These are phyloP conservation scores for Melikaiella ostensackeni DNA, from an alignment of 2,888 invertebrate species.

Conservation along the genomic window DNA sequence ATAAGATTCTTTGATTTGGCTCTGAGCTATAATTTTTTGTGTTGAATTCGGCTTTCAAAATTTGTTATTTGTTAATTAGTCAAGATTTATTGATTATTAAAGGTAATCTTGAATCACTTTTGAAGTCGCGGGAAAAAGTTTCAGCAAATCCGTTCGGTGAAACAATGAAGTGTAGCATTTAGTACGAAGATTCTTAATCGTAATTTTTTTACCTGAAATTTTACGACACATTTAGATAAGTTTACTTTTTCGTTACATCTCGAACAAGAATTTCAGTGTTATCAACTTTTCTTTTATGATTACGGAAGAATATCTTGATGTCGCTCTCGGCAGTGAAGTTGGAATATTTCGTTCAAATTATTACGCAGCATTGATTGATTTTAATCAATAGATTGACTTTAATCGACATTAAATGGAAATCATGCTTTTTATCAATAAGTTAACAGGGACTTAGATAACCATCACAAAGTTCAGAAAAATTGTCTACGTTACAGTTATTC, in stretches of 20 bases:
- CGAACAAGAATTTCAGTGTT: not conserved
- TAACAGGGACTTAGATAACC: not conserved
- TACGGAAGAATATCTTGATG: slow-evolving; percentile 1
- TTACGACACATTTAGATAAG: not conserved
- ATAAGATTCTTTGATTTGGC: not conserved
- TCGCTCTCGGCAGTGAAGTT: not conserved
- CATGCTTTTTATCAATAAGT: not conserved
- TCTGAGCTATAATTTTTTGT: not conserved
- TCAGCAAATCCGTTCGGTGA: not conserved
- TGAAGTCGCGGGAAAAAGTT: not conserved
- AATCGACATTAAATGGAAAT: not conserved
- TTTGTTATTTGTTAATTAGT: not conserved
- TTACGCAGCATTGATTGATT: not conserved
- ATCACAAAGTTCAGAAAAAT: not conserved
- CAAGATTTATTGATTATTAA: not conserved
- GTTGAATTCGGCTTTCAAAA: not conserved
- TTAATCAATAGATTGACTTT: not conserved
- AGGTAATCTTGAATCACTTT: not conserved
- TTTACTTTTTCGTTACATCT: not conserved
- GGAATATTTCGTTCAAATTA: not conserved
- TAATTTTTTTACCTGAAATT: not conserved
- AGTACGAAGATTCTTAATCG: not conserved
- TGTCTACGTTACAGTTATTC: not conserved
- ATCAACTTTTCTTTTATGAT: not conserved
- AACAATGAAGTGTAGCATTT: not conserved